A percentile compares a stretch with the other conserved stretches of the same genome.
phyloP scores from a whole-genome alignment of 2,113 vertebrate genomes.

The Pelmatolapia mariae region DNA sequence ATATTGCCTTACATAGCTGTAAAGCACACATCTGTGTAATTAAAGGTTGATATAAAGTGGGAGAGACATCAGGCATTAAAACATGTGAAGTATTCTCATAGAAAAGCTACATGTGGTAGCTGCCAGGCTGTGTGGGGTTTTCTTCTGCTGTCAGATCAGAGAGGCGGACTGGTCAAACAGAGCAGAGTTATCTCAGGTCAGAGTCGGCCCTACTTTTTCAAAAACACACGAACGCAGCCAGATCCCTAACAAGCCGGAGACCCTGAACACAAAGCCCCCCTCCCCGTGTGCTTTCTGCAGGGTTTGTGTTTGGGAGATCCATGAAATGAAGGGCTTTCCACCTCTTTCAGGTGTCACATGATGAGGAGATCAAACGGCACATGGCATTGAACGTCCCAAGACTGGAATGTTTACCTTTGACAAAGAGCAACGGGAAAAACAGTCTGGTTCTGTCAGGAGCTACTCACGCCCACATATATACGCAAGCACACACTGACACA shows the following conservation, averaged over 20 bases:
- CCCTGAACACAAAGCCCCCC: neutral
- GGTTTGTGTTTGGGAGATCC: conserved; percentile 1
- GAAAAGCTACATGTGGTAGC: neutral
- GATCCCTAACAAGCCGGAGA: neutral
- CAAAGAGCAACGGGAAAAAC: conserved; percentile 33
- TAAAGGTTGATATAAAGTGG: conserved; percentile 20
- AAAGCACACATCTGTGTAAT: neutral
- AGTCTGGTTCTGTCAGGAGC: conserved; percentile 29
- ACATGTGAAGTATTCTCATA: neutral
- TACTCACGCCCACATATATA: neutral
- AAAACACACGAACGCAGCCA: conserved; percentile 15
- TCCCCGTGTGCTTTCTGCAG: neutral
- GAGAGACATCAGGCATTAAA: conserved; percentile 23
- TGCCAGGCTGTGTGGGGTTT: neutral
- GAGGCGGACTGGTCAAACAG: neutral
- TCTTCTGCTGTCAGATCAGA: neutral
- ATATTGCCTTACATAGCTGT: neutral
- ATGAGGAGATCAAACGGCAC: conserved; percentile 44
- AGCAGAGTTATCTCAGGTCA: conserved; percentile 49
- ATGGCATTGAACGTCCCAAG: conserved; percentile 52
- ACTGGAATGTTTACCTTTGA: conserved; percentile 64
- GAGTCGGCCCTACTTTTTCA: conserved; percentile 24
- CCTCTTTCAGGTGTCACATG: conserved; percentile 55
- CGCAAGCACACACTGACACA: neutral
- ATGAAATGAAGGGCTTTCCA: neutral